Evolutionary conservation across 2,797 vertebrate species (phyloP).

Genomic region (Micrastur ruficollis): DNA sequence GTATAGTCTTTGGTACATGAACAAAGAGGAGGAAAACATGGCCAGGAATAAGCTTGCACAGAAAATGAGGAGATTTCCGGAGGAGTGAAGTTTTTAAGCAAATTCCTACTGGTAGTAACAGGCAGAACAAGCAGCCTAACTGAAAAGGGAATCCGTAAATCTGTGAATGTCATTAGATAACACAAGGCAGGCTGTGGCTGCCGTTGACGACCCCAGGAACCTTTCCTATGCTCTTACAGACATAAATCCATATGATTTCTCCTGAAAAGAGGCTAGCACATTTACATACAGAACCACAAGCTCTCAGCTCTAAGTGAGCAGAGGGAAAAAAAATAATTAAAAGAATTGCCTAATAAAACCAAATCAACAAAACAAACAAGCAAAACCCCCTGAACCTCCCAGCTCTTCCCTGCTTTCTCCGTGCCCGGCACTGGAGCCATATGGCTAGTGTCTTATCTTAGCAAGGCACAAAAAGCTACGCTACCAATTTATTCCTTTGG

Average conservation of each 20-base stretch:
- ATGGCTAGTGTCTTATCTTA: neutral
- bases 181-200: neutral
- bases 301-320: neutral
- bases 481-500: neutral
- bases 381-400: fast-evolving
- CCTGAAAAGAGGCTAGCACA: neutral
- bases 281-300: neutral
- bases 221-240: neutral
- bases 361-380: neutral
- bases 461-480: neutral
- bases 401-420: neutral
- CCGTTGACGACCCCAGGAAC: neutral
- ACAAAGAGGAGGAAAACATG: neutral
- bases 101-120: neutral
- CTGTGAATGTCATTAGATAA: neutral
- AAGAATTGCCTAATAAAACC: neutral
- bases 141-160: neutral
- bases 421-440: neutral
- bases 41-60: neutral
- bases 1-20: neutral
- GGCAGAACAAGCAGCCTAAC: neutral
- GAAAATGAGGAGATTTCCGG: neutral
- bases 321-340: neutral
- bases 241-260: neutral
- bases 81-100: neutral